Conservation (phyloP, 2,888 invertebrate genomes). For the Panzeria rudis region DNA sequence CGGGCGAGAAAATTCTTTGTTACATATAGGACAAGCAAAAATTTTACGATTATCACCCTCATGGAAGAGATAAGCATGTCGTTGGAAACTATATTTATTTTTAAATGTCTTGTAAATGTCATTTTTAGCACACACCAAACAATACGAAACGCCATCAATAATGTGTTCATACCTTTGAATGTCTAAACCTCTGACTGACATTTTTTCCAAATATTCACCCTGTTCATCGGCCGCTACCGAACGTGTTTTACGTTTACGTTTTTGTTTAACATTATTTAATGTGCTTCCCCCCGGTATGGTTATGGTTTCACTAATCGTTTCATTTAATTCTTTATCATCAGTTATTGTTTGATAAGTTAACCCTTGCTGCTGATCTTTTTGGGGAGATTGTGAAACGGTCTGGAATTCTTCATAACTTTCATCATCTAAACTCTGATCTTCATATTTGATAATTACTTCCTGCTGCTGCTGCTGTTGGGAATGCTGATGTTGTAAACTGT, state of each 20-base stretch:
- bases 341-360: conserved; percentile 77
- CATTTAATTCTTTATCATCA: conserved; percentile 72
- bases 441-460: conserved; percentile 66
- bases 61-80: conserved; percentile 82
- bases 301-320: conserved; percentile 73
- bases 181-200: conserved; percentile 82
- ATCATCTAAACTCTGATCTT: conserved; percentile 71
- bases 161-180: conserved; percentile 83
- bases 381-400: conserved; percentile 52
- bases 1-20: conserved; percentile 82
- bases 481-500: conserved; percentile 44
- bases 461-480: conserved; percentile 47
- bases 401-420: conserved; percentile 80
- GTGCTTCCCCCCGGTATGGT: conserved; percentile 64
- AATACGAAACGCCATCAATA: conserved; percentile 82
- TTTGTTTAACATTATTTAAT: conserved; percentile 77
- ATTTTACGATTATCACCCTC: conserved; percentile 82
- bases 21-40: conserved; percentile 82
- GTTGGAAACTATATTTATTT: conserved; percentile 82
- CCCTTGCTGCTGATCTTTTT: conserved; percentile 73
- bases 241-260: conserved; percentile 81
- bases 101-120: conserved; percentile 82
- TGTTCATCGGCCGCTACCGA: conserved; percentile 81
- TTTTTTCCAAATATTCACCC: conserved; percentile 82
- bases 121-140: conserved; percentile 82